Percentiles rank a stretch among this genome's conserved stretches.
Conservation (phyloP, 2,113 vertebrate species). For the Blennius ocellaris region DNA sequence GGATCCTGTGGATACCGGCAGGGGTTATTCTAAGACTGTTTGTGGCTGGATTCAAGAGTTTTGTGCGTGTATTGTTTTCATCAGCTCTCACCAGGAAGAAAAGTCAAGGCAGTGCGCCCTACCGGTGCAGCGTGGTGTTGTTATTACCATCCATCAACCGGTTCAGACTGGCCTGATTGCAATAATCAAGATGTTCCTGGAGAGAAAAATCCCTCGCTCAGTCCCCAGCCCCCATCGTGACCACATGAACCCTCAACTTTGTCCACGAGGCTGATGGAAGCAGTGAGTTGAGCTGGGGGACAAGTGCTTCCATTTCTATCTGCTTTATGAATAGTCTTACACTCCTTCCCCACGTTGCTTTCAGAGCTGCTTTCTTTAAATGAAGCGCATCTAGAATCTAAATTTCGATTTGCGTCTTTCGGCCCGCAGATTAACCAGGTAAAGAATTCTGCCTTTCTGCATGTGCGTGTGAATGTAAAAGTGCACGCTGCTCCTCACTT, state of each 20-base stretch:
- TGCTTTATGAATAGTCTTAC: background rate
- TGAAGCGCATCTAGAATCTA: no score
- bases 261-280: background rate
- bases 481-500: background rate
- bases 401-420: slow-evolving; percentile 52
- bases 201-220: background rate
- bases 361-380: no score
- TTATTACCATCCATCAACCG: slow-evolving; percentile 58
- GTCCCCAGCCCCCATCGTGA: background rate
- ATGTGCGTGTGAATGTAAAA: background rate
- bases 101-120: slow-evolving; percentile 32
- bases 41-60: background rate
- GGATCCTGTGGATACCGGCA: no score
- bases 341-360: background rate
- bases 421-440: slow-evolving; percentile 19
- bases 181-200: slow-evolving; percentile 40
- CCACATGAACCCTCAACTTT: slow-evolving; percentile 1
- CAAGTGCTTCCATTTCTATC: background rate
- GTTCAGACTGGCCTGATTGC: slow-evolving; percentile 71
- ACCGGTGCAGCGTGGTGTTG: slow-evolving; percentile 33
- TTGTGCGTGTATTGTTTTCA: background rate
- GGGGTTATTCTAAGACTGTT: no score
- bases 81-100: background rate
- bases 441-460: slow-evolving; percentile 11
- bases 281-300: background rate